These are phyloP conservation scores for Schizopygopsis malacanthus DNA, from an alignment of 2,797 vertebrate genomes.

Conservation along the genomic window DNA sequence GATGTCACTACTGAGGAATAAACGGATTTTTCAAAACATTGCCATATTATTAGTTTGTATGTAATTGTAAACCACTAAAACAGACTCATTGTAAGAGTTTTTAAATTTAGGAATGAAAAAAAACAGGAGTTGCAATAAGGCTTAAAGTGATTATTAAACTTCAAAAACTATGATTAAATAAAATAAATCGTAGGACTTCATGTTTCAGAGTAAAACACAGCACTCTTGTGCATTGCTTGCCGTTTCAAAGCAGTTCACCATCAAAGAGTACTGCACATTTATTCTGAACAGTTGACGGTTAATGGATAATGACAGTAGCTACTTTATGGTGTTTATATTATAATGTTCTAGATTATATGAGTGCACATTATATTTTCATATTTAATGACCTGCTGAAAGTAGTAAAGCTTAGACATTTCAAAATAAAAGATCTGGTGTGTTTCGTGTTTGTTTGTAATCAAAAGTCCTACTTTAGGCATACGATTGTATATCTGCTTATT, in stretches of 20 bases:
- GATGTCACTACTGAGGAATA: too few species aligned
- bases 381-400: neutral
- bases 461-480: neutral
- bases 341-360: neutral
- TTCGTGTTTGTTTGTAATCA: neutral
- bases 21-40: too few species aligned
- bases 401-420: neutral
- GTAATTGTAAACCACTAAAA: too few species aligned
- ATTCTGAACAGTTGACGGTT: neutral
- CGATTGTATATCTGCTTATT: neutral
- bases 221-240: neutral
- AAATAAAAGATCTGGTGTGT: neutral
- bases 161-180: neutral
- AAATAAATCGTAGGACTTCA: neutral
- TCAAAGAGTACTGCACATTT: neutral
- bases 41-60: too few species aligned
- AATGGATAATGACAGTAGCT: neutral
- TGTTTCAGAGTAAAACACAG: neutral
- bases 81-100: too few species aligned
- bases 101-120: too few species aligned
- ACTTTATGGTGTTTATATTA: neutral
- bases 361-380: neutral
- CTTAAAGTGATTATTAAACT: neutral
- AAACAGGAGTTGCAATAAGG: neutral
- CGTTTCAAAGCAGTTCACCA: neutral